Evolutionary conservation across 2,888 invertebrate species (phyloP).

Genomic region (Drosophila infuscata): DNA sequence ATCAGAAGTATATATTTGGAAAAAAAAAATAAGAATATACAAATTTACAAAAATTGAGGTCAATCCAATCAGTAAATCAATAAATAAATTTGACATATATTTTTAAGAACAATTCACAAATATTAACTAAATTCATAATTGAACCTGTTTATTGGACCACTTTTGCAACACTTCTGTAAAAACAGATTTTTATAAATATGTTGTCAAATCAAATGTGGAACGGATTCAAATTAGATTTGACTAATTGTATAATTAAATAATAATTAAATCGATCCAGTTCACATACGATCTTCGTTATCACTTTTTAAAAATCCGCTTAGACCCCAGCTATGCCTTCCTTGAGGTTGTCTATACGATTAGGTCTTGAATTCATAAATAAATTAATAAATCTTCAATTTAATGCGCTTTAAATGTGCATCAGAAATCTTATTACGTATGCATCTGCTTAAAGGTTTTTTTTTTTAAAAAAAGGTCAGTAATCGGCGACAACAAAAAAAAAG

Average conservation of each 20-base stretch:
- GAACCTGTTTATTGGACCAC: background rate
- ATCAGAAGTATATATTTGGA: slow-evolving; percentile 31
- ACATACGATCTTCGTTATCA: background rate
- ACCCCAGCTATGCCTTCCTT: background rate
- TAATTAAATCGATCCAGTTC: background rate
- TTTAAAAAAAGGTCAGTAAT: background rate
- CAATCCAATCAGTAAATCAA: background rate
- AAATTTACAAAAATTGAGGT: background rate
- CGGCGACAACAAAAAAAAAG: slow-evolving; percentile 15
- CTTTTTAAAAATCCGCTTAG: background rate
- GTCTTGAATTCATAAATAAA: slow-evolving; percentile 26
- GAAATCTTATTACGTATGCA: slow-evolving; percentile 16
- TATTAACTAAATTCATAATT: background rate
- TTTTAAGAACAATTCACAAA: background rate
- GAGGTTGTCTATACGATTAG: background rate
- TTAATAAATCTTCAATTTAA: slow-evolving; percentile 35
- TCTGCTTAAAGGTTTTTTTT: background rate
- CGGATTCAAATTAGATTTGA: background rate
- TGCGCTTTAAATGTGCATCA: slow-evolving; percentile 32
- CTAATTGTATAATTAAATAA: background rate
- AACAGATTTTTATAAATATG: background rate
- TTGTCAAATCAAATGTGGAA: background rate
- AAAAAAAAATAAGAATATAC: background rate
- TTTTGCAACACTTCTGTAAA: background rate
- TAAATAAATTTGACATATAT: background rate